Evolutionary conservation across 2,888 invertebrate species (phyloP).

Genomic region (Ennomos quercinarius): DNA sequence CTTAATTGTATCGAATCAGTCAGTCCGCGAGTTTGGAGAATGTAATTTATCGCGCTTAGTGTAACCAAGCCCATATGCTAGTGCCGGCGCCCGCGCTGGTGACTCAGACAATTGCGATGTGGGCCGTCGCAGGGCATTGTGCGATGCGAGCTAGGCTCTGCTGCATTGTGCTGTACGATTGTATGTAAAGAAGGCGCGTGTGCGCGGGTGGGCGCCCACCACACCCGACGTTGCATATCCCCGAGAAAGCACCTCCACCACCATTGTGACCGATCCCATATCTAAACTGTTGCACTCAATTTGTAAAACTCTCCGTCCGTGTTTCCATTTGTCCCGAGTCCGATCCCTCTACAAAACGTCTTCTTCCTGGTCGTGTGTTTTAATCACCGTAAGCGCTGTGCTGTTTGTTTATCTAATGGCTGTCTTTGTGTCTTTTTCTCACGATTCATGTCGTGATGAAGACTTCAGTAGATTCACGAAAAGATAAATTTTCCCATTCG

Average conservation of each 20-base stretch:
- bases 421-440: conserved; percentile 51
- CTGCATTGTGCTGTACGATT: conserved; percentile 71
- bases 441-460: conserved; percentile 69
- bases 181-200: conserved; percentile 82
- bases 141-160: conserved; percentile 48
- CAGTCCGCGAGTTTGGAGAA: conserved; percentile 54
- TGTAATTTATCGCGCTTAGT: conserved; percentile 75
- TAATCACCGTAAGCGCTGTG: conserved; percentile 33
- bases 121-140: conserved; percentile 68
- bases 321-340: conserved; percentile 19
- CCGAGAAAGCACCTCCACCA: conserved; percentile 63
- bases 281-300: conserved; percentile 29
- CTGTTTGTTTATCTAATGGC: conserved; percentile 55
- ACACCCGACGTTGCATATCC: conserved; percentile 52
- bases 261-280: conserved; percentile 28
- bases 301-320: conserved; percentile 21
- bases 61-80: conserved; percentile 75
- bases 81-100: conserved; percentile 63
- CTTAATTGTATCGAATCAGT: conserved; percentile 48
- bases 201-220: conserved; percentile 75
- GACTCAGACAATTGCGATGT: conserved; percentile 80
- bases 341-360: conserved; percentile 12
- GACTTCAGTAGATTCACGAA: conserved; percentile 74
- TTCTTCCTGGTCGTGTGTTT: conserved; percentile 35
- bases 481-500: conserved; percentile 64